Evolutionary conservation across 2,888 invertebrate genomes (phyloP).

Genomic region (Oscheius sp.): DNA sequence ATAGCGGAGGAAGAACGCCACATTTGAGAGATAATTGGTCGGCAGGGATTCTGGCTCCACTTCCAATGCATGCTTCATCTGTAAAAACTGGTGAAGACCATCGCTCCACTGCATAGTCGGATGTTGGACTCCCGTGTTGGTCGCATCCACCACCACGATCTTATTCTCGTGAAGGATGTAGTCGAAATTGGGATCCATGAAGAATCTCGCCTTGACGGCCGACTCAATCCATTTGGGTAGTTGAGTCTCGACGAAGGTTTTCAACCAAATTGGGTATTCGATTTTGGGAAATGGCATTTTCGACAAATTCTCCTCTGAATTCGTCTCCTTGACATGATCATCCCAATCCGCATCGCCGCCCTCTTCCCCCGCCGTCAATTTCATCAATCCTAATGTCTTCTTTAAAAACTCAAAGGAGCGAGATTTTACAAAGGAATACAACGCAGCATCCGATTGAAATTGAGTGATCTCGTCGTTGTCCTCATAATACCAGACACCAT

Average conservation of each 20-base stretch:
- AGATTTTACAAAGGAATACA: too few species aligned
- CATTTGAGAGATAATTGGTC: neutral
- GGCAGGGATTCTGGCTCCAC: neutral
- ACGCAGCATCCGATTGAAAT: too few species aligned
- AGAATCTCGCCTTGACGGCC: neutral
- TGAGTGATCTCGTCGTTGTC: too few species aligned
- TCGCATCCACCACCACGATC: neutral
- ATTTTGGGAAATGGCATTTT: too few species aligned
- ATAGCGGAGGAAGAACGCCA: neutral
- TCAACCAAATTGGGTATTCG: neutral
- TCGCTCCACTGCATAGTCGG: neutral
- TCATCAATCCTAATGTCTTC: too few species aligned
- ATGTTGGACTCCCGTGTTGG: neutral
- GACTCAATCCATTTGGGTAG: neutral
- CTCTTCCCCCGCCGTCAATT: neutral
- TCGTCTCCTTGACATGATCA: neutral
- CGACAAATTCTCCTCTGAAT: too few species aligned
- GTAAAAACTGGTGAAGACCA: neutral
- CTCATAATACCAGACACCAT: neutral
- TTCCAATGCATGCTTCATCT: neutral
- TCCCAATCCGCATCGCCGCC: too few species aligned
- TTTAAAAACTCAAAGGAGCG: too few species aligned
- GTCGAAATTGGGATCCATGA: neutral
- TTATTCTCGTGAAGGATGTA: neutral
- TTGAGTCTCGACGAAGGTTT: neutral